Base-by-base conservation (phyloP, 2,888 invertebrate species). In the Diplolepis rosae region DNA sequence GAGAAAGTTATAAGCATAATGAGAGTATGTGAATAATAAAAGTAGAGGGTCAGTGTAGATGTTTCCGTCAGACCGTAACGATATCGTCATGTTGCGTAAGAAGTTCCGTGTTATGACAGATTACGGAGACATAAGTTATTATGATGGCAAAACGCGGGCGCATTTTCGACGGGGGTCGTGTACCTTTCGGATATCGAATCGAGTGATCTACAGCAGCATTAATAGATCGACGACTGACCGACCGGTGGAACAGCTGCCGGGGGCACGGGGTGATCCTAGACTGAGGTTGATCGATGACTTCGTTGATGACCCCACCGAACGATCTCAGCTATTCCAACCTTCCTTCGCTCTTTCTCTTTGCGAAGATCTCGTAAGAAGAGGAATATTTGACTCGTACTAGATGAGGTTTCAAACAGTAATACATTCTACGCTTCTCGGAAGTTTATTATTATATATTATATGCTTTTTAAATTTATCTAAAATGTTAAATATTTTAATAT, bases 211-310 rank as follows among this genome's bases (percentile, higher is more conserved):
- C 83, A 77, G 79, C 77, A 72, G 81, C 79, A 78, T 79, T 79
- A 80, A 83, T 85, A 83, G 86, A 86, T 87, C 86, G 85, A 86
- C 86, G 86, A 84, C 84, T 86, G 84, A 86, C 83, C 82, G 79
- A 71, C 76, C 77, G 72, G 80, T 74, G 74, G 81, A 85, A 83
- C 85, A 83, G 85, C 86, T 86, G 86, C 83, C 80, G 82, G 82
- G 83, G 79, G 84, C 77, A 78, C 72, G 77, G 73, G 72, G 82
- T 85, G 85, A 85, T 85, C 82, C 81, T 69, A 71, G 75, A 71
- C 77, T 77, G 79, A 81, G 83, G 80, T 86, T 86, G 87, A 87
- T 87, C 86, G 86, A 87, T 87, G 84, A 84, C 83, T 84, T 78
- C 74, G 77, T 73, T 79, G 85, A 83, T 86, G 87, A 87, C 83